Evolutionary conservation across 2,797 vertebrate genomes (phyloP).

Genomic region (Megaceryle alcyon): DNA sequence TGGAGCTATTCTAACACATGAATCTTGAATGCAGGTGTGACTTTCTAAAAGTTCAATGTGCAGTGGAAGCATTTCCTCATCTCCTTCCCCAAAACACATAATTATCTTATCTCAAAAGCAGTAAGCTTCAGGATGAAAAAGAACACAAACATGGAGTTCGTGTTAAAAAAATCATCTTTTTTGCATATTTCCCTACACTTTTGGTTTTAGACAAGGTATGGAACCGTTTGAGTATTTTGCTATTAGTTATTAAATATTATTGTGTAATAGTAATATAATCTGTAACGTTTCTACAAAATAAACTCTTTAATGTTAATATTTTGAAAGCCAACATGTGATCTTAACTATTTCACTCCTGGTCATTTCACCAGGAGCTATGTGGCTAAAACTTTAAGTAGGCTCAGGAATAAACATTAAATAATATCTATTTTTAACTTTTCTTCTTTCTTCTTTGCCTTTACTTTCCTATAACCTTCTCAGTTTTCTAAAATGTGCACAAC

Average conservation of each 20-base stretch:
- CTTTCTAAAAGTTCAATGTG: neutral
- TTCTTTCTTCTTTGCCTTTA: neutral
- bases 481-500: neutral
- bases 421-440: neutral
- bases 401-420: neutral
- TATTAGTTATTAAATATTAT: neutral
- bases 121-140: neutral
- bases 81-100: neutral
- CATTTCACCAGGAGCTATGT: neutral
- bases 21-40: neutral
- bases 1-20: neutral
- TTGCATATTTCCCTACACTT: fast-evolving
- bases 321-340: neutral
- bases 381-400: neutral
- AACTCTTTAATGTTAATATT: neutral
- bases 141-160: neutral
- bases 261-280: neutral
- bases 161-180: neutral
- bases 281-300: neutral
- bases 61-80: neutral
- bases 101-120: neutral
- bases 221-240: neutral
- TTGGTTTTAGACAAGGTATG: neutral
- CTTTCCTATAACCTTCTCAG: neutral
- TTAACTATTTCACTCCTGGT: neutral